A percentile compares a stretch with the other conserved stretches of the same genome.
phyloP scores from a whole-genome alignment of 2,888 invertebrate genomes.

The Drosophila longiperda region DNA sequence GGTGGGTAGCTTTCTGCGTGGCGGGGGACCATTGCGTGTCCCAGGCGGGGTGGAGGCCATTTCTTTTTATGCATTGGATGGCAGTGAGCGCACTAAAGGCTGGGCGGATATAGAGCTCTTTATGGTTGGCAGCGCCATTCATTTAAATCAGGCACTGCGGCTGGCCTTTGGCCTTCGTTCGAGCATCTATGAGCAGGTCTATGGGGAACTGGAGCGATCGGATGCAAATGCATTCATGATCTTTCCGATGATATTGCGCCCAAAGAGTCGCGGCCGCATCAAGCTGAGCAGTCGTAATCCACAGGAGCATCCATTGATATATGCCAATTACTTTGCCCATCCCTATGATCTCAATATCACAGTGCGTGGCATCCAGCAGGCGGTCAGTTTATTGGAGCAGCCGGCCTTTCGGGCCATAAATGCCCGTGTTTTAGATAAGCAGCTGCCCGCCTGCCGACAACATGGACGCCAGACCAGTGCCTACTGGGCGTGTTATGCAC shows the following conservation, averaged over 20 bases:
- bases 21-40: slow-evolving; percentile 85
- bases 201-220: slow-evolving; percentile 76
- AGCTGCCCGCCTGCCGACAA: slow-evolving; percentile 87
- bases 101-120: slow-evolving; percentile 90
- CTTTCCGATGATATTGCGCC: slow-evolving; percentile 88
- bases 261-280: slow-evolving; percentile 89
- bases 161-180: slow-evolving; percentile 84
- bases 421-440: slow-evolving; percentile 85
- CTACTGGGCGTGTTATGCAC: slow-evolving; percentile 88
- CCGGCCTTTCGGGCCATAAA: slow-evolving; percentile 86
- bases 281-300: slow-evolving; percentile 88
- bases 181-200: slow-evolving; percentile 84
- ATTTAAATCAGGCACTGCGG: slow-evolving; percentile 79
- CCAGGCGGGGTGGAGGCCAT: slow-evolving; percentile 88
- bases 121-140: slow-evolving; percentile 86
- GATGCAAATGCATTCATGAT: slow-evolving; percentile 86
- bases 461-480: slow-evolving; percentile 85
- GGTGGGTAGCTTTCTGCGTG: slow-evolving; percentile 56
- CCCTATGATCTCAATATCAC: slow-evolving; percentile 88
- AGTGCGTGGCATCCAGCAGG: slow-evolving; percentile 86
- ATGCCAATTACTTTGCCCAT: slow-evolving; percentile 89
- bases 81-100: slow-evolving; percentile 10
- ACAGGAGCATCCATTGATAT: slow-evolving; percentile 88
- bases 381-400: slow-evolving; percentile 85
- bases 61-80: slow-evolving; percentile 87